Percentiles rank a stretch among this genome's conserved stretches.
These are phyloP conservation scores for Promerops cafer DNA, from an alignment of 2,113 vertebrate genomes.

Conservation along the genomic window DNA sequence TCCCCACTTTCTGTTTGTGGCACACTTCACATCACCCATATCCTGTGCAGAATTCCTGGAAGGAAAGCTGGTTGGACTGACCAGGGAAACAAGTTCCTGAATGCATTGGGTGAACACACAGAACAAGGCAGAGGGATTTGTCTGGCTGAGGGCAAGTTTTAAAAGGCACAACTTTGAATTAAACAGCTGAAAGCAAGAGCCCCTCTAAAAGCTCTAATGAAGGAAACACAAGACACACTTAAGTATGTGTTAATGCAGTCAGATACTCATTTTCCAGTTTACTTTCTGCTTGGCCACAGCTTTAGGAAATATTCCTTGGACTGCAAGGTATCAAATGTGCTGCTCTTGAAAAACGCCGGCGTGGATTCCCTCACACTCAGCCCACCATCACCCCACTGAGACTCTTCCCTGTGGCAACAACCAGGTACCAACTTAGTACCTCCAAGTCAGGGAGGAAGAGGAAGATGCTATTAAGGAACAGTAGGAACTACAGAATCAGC, in stretches of 20 bases:
- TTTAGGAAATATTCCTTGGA: not conserved
- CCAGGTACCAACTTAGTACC: too few relatives aligned
- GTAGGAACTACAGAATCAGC: not conserved
- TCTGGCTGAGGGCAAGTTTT: not conserved
- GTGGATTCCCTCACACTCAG: not conserved
- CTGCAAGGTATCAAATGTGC: not conserved
- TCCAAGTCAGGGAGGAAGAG: not conserved
- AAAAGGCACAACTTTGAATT: not conserved
- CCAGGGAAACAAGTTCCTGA: accelerated
- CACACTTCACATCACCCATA: not conserved
- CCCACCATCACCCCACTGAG: not conserved
- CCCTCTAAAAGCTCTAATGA: not conserved
- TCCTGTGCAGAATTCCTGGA: not conserved
- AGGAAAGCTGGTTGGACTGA: not conserved
- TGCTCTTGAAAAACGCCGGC: not conserved
- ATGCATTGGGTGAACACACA: not conserved
- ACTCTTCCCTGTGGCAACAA: not conserved
- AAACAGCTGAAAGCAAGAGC: not conserved
- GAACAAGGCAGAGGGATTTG: not conserved
- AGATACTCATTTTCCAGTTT: not conserved
- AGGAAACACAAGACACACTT: not conserved
- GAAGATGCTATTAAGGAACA: not conserved
- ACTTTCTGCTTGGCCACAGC: not conserved
- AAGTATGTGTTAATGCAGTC: not conserved
- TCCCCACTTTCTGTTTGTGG: not conserved